Conservation (phyloP, 2,113 vertebrate genomes). For the Lipotes vexillifer region DNA sequence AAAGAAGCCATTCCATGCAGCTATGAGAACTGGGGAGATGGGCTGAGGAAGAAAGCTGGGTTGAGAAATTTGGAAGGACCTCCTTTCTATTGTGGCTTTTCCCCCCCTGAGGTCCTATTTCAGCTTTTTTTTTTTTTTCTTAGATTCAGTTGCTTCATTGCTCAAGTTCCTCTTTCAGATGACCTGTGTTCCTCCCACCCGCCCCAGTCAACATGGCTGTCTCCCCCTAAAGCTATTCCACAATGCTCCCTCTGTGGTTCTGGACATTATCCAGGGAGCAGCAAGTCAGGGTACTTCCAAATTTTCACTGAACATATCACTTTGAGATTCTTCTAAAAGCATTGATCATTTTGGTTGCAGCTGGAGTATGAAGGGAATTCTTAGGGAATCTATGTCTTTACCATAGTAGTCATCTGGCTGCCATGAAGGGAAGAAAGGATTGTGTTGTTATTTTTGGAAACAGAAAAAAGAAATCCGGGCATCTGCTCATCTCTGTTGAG, state of each 20-base stretch:
- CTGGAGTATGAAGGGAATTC: conserved; percentile 25
- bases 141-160: background rate
- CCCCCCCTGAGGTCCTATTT: background rate
- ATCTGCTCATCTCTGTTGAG: background rate
- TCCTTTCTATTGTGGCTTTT: background rate
- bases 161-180: background rate
- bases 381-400: background rate
- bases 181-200: background rate
- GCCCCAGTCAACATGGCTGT: background rate
- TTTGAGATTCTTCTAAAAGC: background rate
- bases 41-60: background rate
- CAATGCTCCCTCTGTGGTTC: background rate
- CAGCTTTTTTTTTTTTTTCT: background rate
- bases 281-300: background rate
- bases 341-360: background rate
- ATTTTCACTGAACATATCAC: background rate
- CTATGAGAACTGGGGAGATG: background rate
- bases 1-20: background rate
- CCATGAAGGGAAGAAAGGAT: background rate
- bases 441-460: background rate
- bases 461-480: background rate
- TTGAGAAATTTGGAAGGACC: background rate
- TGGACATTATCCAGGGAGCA: background rate
- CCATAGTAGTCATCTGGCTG: background rate
- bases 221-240: background rate